Conservation (phyloP, 64 coral and sea anemone species). For the Hydrozoanthus tunicans region DNA sequence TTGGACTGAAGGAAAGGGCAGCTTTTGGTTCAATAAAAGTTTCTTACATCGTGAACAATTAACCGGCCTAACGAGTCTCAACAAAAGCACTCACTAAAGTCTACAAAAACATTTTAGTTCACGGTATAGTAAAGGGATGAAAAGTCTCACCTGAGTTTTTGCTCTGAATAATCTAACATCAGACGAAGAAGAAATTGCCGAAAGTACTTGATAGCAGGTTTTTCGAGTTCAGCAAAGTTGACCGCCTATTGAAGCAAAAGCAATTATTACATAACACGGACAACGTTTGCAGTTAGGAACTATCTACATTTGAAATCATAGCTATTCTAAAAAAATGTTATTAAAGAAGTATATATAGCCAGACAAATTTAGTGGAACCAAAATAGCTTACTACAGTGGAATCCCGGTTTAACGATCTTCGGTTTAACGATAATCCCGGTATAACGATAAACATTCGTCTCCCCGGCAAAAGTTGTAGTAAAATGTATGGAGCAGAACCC, state of each 20-base stretch:
- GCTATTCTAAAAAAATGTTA: no score
- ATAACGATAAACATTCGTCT: no score
- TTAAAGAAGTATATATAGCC: no score
- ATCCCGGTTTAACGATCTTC: no score
- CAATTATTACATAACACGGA: not conserved
- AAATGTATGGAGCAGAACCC: no score
- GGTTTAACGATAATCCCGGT: no score
- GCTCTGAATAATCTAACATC: conserved; percentile 59
- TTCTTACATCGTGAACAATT: not conserved
- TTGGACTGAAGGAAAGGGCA: not conserved
- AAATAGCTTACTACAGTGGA: no score
- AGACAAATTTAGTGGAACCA: no score
- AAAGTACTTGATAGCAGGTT: conserved; percentile 74
- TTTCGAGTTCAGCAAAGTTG: conserved; percentile 81
- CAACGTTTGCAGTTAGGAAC: no score
- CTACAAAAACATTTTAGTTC: not conserved
- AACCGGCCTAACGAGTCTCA: not conserved
- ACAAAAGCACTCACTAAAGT: not conserved
- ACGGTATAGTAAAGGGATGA: not conserved
- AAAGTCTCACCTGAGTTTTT: conserved; percentile 56
- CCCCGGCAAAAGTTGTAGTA: no score
- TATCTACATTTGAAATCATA: no score
- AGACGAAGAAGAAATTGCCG: conserved; percentile 67
- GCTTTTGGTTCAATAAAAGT: not conserved
- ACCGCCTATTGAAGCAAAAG: conserved; percentile 58